These are phyloP conservation scores for Distichodus sexfasciatus DNA, from an alignment of 2,797 vertebrate species.

Conservation along the genomic window DNA sequence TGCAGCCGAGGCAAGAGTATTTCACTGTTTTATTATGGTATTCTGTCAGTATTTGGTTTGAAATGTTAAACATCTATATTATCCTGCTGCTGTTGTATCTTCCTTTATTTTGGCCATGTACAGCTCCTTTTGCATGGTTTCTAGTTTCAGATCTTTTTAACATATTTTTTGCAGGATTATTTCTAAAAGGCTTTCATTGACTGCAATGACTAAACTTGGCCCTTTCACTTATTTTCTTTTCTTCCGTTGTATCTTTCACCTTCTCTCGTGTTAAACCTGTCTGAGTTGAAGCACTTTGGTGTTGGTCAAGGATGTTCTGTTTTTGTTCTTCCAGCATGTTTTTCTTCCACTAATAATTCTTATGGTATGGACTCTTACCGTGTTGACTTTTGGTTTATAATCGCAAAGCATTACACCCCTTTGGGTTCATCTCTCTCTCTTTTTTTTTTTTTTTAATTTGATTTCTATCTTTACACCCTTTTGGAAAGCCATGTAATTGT, in stretches of 20 bases:
- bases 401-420: conserved; percentile 18
- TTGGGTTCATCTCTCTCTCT: neutral
- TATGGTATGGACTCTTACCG: conserved; percentile 7
- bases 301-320: conserved; percentile 39
- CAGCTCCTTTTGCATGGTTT: conserved; percentile 18
- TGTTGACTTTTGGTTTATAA: conserved; percentile 8
- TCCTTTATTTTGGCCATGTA: conserved; percentile 4
- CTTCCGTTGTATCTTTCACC: conserved; percentile 33
- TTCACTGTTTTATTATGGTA: conserved; percentile 61
- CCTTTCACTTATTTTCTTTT: conserved; percentile 15
- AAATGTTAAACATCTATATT: conserved; percentile 54
- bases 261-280: conserved; percentile 42
- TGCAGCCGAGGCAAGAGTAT: conserved; percentile 40
- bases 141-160: neutral
- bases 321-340: conserved; percentile 5
- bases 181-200: neutral
- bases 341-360: conserved; percentile 1
- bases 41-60: conserved; percentile 74
- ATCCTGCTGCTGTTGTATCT: conserved; percentile 46
- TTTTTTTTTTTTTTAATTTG: neutral
- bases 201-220: neutral
- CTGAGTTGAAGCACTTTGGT: conserved; percentile 59
- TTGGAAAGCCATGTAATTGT: conserved; percentile 38
- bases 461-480: conserved; percentile 10
- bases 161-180: neutral